Evolutionary conservation across 2,888 invertebrate species (phyloP).

Genomic region (Brachypalpus laphriformis): DNA sequence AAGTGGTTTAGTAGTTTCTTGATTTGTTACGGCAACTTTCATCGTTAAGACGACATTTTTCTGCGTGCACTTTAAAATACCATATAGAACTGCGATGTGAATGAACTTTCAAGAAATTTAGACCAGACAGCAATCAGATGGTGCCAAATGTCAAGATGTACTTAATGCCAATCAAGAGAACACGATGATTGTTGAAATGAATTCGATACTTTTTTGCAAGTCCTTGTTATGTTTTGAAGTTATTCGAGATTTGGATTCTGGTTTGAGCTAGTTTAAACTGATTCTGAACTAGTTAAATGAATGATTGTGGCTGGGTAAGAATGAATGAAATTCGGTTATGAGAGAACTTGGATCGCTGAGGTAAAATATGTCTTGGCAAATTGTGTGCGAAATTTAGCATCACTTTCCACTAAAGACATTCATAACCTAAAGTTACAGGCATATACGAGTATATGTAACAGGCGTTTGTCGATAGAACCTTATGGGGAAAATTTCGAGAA

Average conservation of each 20-base stretch:
- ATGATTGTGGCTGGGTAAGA: neutral
- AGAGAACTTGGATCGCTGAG: neutral
- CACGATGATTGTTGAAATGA: constrained; percentile 51
- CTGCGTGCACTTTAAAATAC: neutral
- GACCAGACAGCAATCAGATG: constrained; percentile 25
- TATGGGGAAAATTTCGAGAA: too few species aligned
- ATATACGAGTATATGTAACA: too few species aligned
- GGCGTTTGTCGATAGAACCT: too few species aligned
- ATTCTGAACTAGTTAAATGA: neutral
- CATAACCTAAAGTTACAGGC: too few species aligned
- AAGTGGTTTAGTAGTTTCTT: constrained; percentile 20
- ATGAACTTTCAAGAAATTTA: constrained; percentile 24
- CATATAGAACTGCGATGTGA: constrained; percentile 37
- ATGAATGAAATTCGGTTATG: neutral
- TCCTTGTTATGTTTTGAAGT: constrained; percentile 40
- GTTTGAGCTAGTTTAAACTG: constrained; percentile 54
- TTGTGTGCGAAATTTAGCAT: too few species aligned
- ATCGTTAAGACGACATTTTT: neutral
- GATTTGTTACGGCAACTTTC: constrained; percentile 25
- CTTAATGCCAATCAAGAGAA: constrained; percentile 58
- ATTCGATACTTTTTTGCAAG: constrained; percentile 32
- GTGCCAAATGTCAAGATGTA: constrained; percentile 64
- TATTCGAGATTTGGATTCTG: constrained; percentile 46
- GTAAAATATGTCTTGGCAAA: too few species aligned
- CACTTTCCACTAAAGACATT: too few species aligned